These are phyloP conservation scores for Lithobates pipiens DNA, from an alignment of 2,797 vertebrate genomes.

Conservation along the genomic window DNA sequence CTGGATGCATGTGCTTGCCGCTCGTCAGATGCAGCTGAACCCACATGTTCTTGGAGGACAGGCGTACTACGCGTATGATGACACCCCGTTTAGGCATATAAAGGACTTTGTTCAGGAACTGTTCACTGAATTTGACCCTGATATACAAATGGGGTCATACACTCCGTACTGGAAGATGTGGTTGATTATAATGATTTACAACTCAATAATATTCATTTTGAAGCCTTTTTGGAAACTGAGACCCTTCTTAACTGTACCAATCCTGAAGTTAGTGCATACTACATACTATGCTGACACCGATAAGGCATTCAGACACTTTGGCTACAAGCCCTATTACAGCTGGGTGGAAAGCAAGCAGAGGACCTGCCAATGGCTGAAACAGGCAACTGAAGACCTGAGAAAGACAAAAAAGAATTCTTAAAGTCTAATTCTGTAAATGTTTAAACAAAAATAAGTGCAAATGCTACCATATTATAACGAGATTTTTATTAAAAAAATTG, in stretches of 20 bases:
- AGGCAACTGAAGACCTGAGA: slow-evolving; percentile 2
- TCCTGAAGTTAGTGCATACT: slow-evolving; percentile 53
- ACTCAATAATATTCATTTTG: slow-evolving; percentile 42
- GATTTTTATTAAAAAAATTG: no score
- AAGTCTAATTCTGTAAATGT: not conserved
- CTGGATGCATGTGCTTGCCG: slow-evolving; percentile 67
- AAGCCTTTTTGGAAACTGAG: slow-evolving; percentile 60
- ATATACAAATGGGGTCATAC: slow-evolving; percentile 42
- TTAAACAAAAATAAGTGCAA: no score
- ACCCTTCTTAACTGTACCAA: slow-evolving; percentile 57
- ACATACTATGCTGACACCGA: slow-evolving; percentile 61
- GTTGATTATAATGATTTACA: slow-evolving; percentile 52
- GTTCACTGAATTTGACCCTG: slow-evolving; percentile 49
- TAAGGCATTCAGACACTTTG: slow-evolving; percentile 67
- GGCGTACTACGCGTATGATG: slow-evolving; percentile 61
- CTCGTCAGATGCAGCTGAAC: slow-evolving; percentile 62
- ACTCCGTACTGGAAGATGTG: slow-evolving; percentile 66
- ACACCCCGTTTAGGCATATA: slow-evolving; percentile 53
- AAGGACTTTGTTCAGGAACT: slow-evolving; percentile 38
- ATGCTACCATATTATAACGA: no score
- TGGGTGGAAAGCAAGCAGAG: slow-evolving; percentile 65
- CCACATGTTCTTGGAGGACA: slow-evolving; percentile 57
- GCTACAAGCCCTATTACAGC: slow-evolving; percentile 62
- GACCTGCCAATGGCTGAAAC: slow-evolving; percentile 60
- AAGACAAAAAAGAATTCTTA: not conserved